A percentile compares a stretch with the other conserved stretches of the same genome.
Conservation (phyloP, 2,797 vertebrate species). For the Cetoscarus ocellatus region DNA sequence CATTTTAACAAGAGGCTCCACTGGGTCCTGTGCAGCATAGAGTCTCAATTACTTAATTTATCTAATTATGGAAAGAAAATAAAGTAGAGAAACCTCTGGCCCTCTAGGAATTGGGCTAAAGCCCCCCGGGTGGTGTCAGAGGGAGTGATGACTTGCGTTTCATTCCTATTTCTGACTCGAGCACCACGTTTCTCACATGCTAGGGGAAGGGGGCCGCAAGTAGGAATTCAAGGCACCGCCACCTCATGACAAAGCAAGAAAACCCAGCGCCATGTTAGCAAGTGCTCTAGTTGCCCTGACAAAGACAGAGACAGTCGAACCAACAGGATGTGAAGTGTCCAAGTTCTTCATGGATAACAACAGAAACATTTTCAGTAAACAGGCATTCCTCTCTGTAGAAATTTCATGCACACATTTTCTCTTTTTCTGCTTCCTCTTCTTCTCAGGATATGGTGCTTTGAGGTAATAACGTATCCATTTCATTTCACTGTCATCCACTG, state of each 20-base stretch:
- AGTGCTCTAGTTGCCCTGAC: conserved; percentile 65
- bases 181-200: conserved; percentile 78
- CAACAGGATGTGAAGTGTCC: conserved; percentile 35
- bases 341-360: conserved; percentile 49
- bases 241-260: conserved; percentile 76
- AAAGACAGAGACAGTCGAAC: conserved; percentile 44
- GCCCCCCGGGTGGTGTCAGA: conserved; percentile 52
- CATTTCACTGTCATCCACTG: conserved; percentile 66
- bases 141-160: conserved; percentile 67
- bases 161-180: conserved; percentile 81
- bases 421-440: conserved; percentile 41
- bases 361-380: conserved; percentile 58
- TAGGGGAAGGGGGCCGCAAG: conserved; percentile 55
- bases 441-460: conserved; percentile 71
- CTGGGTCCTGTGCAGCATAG: conserved; percentile 62
- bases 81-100: conserved; percentile 72
- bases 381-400: conserved; percentile 74
- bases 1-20: conserved; percentile 61
- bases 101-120: conserved; percentile 76
- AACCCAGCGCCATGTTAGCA: conserved; percentile 50
- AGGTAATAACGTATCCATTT: conserved; percentile 83
- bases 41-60: conserved; percentile 72
- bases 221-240: conserved; percentile 81
- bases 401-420: conserved; percentile 74
- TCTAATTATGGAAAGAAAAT: conserved; percentile 76